Evolutionary conservation across 1,140 invertebrate species (phyloP).

Genomic region (Battus philenor): DNA sequence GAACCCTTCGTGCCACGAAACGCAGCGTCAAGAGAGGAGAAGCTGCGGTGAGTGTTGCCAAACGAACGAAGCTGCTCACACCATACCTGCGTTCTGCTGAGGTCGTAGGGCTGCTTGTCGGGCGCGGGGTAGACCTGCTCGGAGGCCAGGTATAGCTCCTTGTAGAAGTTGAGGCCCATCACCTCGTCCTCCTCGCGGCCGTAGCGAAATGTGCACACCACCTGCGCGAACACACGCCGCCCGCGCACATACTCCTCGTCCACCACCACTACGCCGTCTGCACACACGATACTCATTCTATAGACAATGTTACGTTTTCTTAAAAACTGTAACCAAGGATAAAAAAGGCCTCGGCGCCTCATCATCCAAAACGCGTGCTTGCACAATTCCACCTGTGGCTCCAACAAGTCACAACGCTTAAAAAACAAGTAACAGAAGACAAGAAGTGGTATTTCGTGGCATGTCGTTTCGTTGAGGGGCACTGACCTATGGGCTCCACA

Average conservation of each 20-base stretch:
- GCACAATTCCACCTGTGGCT: too few relatives aligned
- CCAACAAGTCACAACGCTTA: background rate
- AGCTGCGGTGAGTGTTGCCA: background rate
- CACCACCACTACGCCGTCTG: conserved; percentile 95
- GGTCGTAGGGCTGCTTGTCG: conserved; percentile 78
- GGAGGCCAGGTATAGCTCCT: conserved; percentile 94
- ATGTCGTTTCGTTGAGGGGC: too few relatives aligned
- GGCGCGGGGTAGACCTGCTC: conserved; percentile 89
- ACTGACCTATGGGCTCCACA: conserved; percentile 93
- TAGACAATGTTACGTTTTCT: too few relatives aligned
- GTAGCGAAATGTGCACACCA: conserved; percentile 97
- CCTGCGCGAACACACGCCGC: conserved; percentile 93
- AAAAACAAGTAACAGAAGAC: background rate
- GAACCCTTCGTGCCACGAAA: too few relatives aligned
- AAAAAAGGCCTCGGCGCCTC: too few relatives aligned
- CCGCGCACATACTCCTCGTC: conserved; percentile 93
- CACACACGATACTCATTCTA: background rate
- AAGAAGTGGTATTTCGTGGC: too few relatives aligned
- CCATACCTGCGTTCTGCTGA: conserved; percentile 79
- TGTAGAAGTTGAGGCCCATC: conserved; percentile 98
- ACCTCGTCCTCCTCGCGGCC: conserved; percentile 99
- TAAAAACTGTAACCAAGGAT: too few relatives aligned
- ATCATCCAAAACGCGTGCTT: too few relatives aligned
- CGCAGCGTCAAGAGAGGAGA: background rate
- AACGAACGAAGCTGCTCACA: too few relatives aligned